These are phyloP conservation scores for Pycnonotus jocosus DNA, from an alignment of 2,113 vertebrate genomes.

Conservation along the genomic window DNA sequence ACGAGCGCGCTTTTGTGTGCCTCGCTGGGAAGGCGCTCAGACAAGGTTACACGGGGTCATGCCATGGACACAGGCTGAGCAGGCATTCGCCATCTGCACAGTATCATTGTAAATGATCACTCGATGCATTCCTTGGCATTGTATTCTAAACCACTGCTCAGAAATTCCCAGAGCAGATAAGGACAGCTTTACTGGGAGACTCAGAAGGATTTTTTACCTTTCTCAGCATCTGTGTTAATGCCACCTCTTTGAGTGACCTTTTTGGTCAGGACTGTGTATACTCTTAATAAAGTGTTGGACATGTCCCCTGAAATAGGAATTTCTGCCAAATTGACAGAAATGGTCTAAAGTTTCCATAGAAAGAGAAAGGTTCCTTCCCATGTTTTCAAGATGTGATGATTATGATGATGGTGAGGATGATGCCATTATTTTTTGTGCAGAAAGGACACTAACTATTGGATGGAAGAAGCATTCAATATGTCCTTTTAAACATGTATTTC, in stretches of 20 bases:
- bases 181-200: background rate
- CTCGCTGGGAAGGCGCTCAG: background rate
- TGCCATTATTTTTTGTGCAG: background rate
- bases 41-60: background rate
- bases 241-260: background rate
- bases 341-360: background rate
- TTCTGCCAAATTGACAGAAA: constrained; percentile 17
- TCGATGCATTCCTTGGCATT: background rate
- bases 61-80: background rate
- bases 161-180: background rate
- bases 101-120: background rate
- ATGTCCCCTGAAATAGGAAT: background rate
- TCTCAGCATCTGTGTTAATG: background rate
- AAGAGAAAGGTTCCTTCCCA: background rate
- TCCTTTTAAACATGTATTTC: constrained; percentile 2
- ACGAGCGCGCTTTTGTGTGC: background rate
- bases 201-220: background rate
- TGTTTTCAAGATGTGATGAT: background rate
- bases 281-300: background rate
- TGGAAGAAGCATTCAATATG: background rate
- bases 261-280: background rate
- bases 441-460: background rate
- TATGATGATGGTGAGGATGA: background rate
- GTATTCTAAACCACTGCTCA: background rate
- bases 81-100: background rate